Conservation (phyloP, 2,113 vertebrate species). For the Neolamprologus tretocephalus region DNA sequence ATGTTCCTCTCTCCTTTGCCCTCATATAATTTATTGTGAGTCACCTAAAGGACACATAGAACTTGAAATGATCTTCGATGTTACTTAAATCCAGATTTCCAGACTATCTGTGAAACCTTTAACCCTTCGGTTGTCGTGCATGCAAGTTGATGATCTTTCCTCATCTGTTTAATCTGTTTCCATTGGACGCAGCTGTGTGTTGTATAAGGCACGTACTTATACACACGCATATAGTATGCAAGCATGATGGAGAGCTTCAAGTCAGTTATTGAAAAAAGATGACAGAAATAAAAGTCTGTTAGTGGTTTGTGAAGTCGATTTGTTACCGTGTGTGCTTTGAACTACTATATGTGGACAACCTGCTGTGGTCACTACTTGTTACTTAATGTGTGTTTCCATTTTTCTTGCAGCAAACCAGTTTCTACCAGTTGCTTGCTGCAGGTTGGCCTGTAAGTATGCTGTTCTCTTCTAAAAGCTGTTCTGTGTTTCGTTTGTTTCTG, state of each 20-base stretch:
- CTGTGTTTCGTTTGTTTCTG: neutral
- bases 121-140: neutral
- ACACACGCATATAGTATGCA: neutral
- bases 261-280: conserved; percentile 19
- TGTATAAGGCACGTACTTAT: neutral
- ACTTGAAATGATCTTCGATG: neutral
- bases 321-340: conserved; percentile 35
- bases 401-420: conserved; percentile 73
- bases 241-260: conserved; percentile 7
- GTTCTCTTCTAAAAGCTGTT: neutral
- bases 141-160: neutral
- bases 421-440: conserved; percentile 77
- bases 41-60: neutral
- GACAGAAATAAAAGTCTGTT: conserved; percentile 11
- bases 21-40: neutral
- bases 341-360: neutral
- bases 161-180: conserved; percentile 33
- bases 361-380: neutral
- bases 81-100: neutral
- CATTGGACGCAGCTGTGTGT: conserved; percentile 25
- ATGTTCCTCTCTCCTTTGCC: neutral
- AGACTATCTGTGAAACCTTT: neutral
- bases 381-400: neutral
- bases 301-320: conserved; percentile 18
- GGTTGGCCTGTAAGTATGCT: conserved; percentile 86